Base-by-base conservation (phyloP, 2,888 invertebrate species). In the Nomada goodeniana region DNA sequence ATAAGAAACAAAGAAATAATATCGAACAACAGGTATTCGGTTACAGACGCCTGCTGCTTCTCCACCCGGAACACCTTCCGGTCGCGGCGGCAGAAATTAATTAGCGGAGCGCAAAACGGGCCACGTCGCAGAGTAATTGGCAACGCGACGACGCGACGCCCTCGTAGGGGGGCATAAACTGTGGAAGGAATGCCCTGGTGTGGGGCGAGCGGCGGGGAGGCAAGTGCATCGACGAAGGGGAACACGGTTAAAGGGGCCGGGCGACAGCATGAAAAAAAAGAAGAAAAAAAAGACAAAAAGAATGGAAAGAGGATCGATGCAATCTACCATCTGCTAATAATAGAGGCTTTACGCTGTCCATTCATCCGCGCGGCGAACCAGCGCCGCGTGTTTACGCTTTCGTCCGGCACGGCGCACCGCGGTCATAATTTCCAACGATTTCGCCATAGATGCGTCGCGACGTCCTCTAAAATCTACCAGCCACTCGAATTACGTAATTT, bases 301-400 rank as follows among this genome's bases (percentile, higher is more conserved):
- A 23, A 60, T 50, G 52, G 50, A 47, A 74, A 57, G 69, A 63
- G 63, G 80, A 93, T 93, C 93, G 92, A 92, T 93, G 91, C 91
- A 93, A 93, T 93, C 92, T 92, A 89, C 90, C 92, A 92, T 93
- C 92, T 92, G 92, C 92, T 93, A 92, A 93, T 93, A 93, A 93
- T 90, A 91, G 92, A 90, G 90, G 92, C 90, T 91, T 91, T 91
- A 90, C 88, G 87, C 89, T 87, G 86, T 88, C 84, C 90, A 91
- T 91, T 91, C 89, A 91, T 90, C 87, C 88, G 75, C 84, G 81
- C 80, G 70, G 70, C 77, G 67, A 68, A 79, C 76, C 60, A 70
- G 67, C 67, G 13, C 75, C 67, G 70, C 76, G 55, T 61, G 82
- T 84, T 84, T 84, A 80, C 77, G 72, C 75, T 82, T 79, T 60